phyloP scores from a whole-genome alignment of 2,888 invertebrate species.

The Drosophila merina region DNA sequence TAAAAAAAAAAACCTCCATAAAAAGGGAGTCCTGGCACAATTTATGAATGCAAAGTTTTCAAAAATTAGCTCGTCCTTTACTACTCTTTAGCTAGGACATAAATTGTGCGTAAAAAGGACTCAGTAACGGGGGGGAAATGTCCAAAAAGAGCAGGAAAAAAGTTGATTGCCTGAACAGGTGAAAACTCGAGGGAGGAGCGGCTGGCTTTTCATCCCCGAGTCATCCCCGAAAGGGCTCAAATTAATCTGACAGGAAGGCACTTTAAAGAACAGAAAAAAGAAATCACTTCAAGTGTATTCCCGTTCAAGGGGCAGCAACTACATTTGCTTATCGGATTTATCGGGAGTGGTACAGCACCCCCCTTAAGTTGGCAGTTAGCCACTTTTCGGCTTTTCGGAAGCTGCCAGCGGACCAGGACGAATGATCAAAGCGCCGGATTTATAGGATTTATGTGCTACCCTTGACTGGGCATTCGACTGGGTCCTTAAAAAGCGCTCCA shows the following conservation, averaged over 20 bases:
- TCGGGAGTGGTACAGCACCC: slow-evolving; percentile 1
- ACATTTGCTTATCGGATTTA: slow-evolving; percentile 79
- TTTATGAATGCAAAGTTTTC: slow-evolving; percentile 3
- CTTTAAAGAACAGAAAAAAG: slow-evolving; percentile 39
- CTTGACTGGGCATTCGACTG: slow-evolving; percentile 72
- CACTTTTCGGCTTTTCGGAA: slow-evolving; percentile 70
- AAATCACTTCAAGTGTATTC: slow-evolving; percentile 36
- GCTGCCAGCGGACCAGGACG: slow-evolving; percentile 46
- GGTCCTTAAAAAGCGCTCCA: slow-evolving; percentile 5
- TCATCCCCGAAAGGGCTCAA: slow-evolving; percentile 11
- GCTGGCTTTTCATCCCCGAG: slow-evolving; percentile 15
- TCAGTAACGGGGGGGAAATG: slow-evolving; percentile 26
- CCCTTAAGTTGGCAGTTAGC: slow-evolving; percentile 34
- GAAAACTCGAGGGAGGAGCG: slow-evolving; percentile 7
- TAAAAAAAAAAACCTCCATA: slow-evolving; percentile 7
- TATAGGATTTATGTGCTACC: slow-evolving; percentile 77
- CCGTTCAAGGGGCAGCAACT: slow-evolving; percentile 67
- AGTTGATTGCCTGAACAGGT: slow-evolving; percentile 40
- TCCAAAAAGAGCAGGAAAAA: slow-evolving; percentile 3
- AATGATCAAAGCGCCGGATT: slow-evolving; percentile 77
- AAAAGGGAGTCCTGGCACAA: slow-evolving; percentile 4
- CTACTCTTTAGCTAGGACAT: slow-evolving; percentile 13
- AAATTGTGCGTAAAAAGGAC: slow-evolving; percentile 52
- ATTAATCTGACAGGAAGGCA: slow-evolving; percentile 41
- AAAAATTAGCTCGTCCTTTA: background rate